Evolutionary conservation across 1,140 invertebrate genomes (phyloP), one percentile per base, ranked within the genome.

Genomic region (Cotesia chilonis): DNA sequence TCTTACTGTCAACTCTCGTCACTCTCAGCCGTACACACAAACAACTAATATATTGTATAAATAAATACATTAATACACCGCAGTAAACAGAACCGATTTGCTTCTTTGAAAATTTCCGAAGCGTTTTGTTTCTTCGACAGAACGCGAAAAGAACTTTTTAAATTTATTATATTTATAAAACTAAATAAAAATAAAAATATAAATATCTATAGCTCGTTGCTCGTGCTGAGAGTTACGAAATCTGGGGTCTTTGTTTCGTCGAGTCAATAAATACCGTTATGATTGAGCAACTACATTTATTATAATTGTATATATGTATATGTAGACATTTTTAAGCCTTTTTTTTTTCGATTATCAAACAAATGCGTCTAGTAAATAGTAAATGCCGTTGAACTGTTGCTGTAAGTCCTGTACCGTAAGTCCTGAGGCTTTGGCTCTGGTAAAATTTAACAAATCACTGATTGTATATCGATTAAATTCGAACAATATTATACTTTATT

Each of bases 181-280:
- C 10, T 7, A 4, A 3, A 14, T 57, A 57, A 2, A 55, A n/a
- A 55, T 54, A 67, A 5, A 41, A 41, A 9, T 47, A 47, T 47
- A 47, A 47, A 65, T 47, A 65, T 12, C 14, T 51, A 65, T 65
- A 65, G 63, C 38, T 55, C 71, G 37, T 37, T 68, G 66, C 66
- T 68, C 51, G n/a, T 17, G 35, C 14, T 14, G 59, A 69, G 68
- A 36, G 52, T 72, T 72, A 41, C 64, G 64, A 72, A 72, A 72
- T 66, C 70, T 6, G 59, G 64, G 20, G 63, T 67, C 70, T 66
- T 72, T 72, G 70, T 69, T 72, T 65, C 52, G 54, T 71, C 70
- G 14, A 20, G 70, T 51, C 65, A 71, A 74, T 74, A 74, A 74
- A 74, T 74, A 74, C 73, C 73, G 70, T 74, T 74, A 71, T 71